These are phyloP conservation scores for Kryptopterus vitreolus DNA, from an alignment of 2,797 vertebrate genomes.

Conservation along the genomic window DNA sequence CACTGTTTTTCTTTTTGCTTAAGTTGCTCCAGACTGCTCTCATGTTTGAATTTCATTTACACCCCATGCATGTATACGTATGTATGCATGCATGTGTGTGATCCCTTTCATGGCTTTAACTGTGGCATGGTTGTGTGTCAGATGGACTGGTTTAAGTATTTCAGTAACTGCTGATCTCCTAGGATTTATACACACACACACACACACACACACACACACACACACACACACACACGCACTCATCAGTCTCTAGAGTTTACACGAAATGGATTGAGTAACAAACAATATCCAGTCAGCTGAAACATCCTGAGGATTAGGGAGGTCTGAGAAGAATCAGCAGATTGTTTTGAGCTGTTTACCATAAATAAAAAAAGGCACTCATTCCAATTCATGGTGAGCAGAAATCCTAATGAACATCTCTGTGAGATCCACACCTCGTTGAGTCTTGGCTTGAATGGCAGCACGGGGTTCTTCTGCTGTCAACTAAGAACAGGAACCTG, in stretches of 20 bases:
- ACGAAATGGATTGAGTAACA: background rate
- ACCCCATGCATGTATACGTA: background rate
- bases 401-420: background rate
- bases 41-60: slow-evolving; percentile 10
- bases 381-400: background rate
- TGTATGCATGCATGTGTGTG: background rate
- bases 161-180: background rate
- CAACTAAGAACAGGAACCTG: background rate
- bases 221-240: too few relatives aligned
- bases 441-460: background rate
- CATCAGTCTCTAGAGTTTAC: background rate
- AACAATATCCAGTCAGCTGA: background rate
- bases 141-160: background rate
- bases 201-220: too few relatives aligned
- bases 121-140: background rate
- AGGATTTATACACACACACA: too few relatives aligned
- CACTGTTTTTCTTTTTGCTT: background rate
- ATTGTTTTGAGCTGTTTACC: background rate
- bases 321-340: background rate
- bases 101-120: background rate
- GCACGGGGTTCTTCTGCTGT: background rate
- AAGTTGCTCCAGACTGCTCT: slow-evolving; percentile 11
- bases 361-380: background rate
- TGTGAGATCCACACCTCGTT: background rate
- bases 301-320: background rate